Conservation (phyloP, 2,113 vertebrate species). For the Pachyramphus minor region DNA sequence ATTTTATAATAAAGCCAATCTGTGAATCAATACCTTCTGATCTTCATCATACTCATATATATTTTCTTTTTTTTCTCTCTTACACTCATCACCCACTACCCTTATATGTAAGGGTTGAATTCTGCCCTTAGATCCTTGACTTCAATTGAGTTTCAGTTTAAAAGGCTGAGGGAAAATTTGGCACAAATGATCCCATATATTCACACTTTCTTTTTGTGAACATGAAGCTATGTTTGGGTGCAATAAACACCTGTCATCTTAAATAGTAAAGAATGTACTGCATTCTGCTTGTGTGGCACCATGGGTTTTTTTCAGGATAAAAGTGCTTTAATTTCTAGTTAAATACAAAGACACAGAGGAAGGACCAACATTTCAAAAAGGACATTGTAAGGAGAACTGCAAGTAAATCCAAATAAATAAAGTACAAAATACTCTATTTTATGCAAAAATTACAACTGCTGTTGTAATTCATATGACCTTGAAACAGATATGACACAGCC, state of each 20-base stretch:
- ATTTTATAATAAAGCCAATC: background rate
- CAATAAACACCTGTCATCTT: slow-evolving; percentile 66
- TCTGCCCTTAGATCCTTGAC: slow-evolving; percentile 5
- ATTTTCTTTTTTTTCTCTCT: background rate
- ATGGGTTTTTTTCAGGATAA: background rate
- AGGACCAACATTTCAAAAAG: background rate
- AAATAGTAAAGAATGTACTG: slow-evolving; percentile 40
- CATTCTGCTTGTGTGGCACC: background rate
- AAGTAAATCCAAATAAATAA: background rate
- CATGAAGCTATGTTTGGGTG: slow-evolving; percentile 47
- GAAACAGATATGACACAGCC: background rate
- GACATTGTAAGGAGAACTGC: background rate
- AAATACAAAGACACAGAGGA: background rate
- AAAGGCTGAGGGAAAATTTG: slow-evolving; percentile 7
- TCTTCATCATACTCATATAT: background rate
- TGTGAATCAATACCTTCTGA: background rate
- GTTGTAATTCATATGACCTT: slow-evolving; percentile 20
- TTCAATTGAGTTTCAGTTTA: slow-evolving; percentile 5
- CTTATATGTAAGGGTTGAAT: background rate
- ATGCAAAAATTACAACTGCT: background rate
- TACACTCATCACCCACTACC: background rate
- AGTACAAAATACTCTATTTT: background rate
- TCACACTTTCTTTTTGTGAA: slow-evolving; percentile 45
- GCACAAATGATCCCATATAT: slow-evolving; percentile 29
- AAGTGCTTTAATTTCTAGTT: background rate